Evolutionary conservation across 1,140 invertebrate species (phyloP), one percentile per base, ranked within the genome.

Genomic region (Polypedilum pembai): DNA sequence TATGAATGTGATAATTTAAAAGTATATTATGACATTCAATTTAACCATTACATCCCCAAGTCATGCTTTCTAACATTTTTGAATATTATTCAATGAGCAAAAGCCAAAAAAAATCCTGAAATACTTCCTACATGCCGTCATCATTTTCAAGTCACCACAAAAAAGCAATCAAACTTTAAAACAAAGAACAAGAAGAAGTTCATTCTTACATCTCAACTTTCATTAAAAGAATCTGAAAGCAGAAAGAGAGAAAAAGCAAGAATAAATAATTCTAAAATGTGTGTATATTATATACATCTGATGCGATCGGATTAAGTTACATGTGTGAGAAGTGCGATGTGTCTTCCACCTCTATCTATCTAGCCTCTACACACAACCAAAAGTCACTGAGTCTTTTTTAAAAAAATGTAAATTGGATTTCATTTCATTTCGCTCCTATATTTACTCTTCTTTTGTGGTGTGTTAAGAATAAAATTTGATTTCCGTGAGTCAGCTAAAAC

Each of bases 291-390:
- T n/a, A n/a, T n/a, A n/a, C n/a, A n/a, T 56, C 45, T 56, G 45
- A 56, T 56, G 45, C 45, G 45, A 56, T 56, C 45, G 45, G 45
- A 56, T 56, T 56, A 56, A 56, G 45, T 56, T 56, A 56, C 45
- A 56, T 56, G 45, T 56, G 45, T 56, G 45, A 56, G 45, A 56
- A 56, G 10, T 45, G 45, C 45, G n/a, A 56, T 56, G 45, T 56
- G 45, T 56, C 45, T 56, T 56, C 45, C 45, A 56, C 45, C 45
- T 56, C 15, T 33, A 33, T 56, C 15, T 33, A 33, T 1, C 41
- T 45, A 45, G n/a, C 12, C 12, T 4, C 45, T 56, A 56, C 12
- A 56, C 45, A 56, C 45, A 12, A 15, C 24, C 24, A 45, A 45
- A 41, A 45, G 41, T 45, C 41, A 45, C 8, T n/a, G n/a, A 33